phyloP scores from a whole-genome alignment of 2,797 vertebrate genomes.

The Syngnathus acus region DNA sequence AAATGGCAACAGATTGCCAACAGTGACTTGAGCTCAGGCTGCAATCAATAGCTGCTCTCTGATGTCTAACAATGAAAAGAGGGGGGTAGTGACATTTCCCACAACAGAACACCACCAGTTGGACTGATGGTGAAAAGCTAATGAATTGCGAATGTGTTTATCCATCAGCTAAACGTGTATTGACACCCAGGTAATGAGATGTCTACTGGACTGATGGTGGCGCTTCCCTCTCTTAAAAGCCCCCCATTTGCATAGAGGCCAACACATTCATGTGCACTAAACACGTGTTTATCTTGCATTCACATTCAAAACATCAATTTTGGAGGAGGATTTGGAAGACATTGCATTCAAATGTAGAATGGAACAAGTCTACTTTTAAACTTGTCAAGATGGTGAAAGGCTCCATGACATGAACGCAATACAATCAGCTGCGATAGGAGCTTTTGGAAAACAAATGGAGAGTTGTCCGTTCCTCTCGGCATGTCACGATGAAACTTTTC shows the following conservation, averaged over 20 bases:
- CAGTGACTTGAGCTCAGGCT: conserved; percentile 3
- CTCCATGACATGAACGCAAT: neutral
- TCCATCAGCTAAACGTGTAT: conserved; percentile 58
- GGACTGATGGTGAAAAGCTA: conserved; percentile 11
- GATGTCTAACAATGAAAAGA: neutral
- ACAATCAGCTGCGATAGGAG: neutral
- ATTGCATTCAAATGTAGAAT: neutral
- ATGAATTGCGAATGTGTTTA: conserved; percentile 46
- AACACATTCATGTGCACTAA: neutral
- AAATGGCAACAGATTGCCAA: conserved; percentile 5
- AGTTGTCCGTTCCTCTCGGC: neutral
- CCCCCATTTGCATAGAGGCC: conserved; percentile 13
- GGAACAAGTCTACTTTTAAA: conserved; percentile 4
- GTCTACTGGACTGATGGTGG: conserved; percentile 61
- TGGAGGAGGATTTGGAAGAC: neutral
- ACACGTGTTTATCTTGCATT: neutral
- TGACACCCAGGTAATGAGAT: conserved; percentile 63
- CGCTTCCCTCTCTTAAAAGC: conserved; percentile 39
- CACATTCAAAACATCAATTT: neutral
- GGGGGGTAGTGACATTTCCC: neutral
- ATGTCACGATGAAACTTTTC: neutral
- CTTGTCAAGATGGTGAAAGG: neutral
- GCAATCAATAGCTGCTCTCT: conserved; percentile 6
- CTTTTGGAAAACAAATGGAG: neutral
- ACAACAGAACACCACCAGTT: conserved; percentile 13